These are phyloP conservation scores for Garra rufa DNA, from an alignment of 2,113 vertebrate species.

Conservation along the genomic window DNA sequence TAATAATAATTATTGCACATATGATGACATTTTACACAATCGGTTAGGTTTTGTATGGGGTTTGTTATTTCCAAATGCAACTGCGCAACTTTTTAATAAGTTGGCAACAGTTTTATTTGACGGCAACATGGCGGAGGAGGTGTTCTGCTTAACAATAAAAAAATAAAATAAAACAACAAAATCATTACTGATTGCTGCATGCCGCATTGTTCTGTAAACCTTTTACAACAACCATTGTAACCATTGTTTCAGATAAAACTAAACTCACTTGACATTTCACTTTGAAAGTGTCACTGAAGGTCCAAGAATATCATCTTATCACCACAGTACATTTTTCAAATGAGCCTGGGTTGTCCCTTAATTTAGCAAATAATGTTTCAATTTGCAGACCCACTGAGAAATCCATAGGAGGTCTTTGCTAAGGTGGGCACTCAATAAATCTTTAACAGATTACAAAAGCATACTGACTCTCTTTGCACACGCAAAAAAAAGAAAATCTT, in stretches of 20 bases:
- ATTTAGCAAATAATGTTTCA: not conserved
- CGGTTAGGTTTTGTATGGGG: no score
- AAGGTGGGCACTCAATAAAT: constrained; percentile 8
- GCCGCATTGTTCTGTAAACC: not conserved
- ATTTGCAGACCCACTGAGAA: not conserved
- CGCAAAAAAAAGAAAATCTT: not conserved
- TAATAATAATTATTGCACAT: not conserved
- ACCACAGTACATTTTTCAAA: not conserved
- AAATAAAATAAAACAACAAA: no score
- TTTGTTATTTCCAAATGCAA: no score
- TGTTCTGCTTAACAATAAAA: no score
- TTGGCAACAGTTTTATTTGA: no score
- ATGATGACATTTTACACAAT: no score
- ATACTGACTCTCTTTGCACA: not conserved
- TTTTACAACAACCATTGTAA: no score
- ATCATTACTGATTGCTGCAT: no score
- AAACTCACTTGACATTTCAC: not conserved
- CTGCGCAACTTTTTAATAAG: no score
- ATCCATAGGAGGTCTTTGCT: not conserved
- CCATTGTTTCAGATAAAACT: not conserved
- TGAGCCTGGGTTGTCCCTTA: not conserved
- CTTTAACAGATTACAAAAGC: constrained; percentile 1
- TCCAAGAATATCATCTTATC: not conserved
- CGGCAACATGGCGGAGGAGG: no score
- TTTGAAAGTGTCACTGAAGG: not conserved